Percentiles rank a stretch among this genome's conserved stretches.
Conservation (phyloP, 2,113 vertebrate genomes). For the Pogonocichla stellata region DNA sequence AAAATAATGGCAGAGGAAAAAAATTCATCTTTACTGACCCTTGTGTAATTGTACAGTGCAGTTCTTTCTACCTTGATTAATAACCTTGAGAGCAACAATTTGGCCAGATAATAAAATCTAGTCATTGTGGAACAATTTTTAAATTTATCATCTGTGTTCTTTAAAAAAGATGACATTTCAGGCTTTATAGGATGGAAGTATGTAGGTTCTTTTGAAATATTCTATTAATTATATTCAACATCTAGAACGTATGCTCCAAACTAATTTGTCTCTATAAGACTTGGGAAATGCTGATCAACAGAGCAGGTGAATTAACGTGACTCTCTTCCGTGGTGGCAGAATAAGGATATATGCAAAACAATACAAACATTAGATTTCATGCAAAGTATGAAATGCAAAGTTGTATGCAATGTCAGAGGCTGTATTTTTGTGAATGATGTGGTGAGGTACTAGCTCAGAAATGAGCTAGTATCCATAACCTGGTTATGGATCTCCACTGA, state of each 20-base stretch:
- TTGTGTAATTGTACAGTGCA: not conserved
- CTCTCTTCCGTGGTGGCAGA: not conserved
- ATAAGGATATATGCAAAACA: not conserved
- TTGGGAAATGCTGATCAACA: not conserved
- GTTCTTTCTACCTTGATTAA: conserved; percentile 25
- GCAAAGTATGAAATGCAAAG: not conserved
- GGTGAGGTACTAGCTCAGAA: not conserved
- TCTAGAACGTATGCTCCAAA: not conserved
- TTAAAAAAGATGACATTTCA: not conserved
- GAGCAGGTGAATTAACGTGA: not conserved
- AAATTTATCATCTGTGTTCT: not conserved
- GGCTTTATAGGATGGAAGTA: not conserved
- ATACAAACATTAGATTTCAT: not conserved
- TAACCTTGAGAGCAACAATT: not conserved
- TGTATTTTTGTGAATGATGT: not conserved
- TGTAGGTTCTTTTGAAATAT: not conserved
- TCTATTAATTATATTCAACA: not conserved
- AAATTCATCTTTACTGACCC: not conserved
- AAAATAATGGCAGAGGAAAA: conserved; percentile 4
- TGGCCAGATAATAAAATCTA: not conserved
- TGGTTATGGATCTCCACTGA: not conserved
- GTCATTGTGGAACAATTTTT: not conserved
- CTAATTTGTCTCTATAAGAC: not conserved
- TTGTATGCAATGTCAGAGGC: not conserved
- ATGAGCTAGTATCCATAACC: not conserved